Evolutionary conservation across 2,888 invertebrate species (phyloP).

Genomic region (Tillus elongatus): DNA sequence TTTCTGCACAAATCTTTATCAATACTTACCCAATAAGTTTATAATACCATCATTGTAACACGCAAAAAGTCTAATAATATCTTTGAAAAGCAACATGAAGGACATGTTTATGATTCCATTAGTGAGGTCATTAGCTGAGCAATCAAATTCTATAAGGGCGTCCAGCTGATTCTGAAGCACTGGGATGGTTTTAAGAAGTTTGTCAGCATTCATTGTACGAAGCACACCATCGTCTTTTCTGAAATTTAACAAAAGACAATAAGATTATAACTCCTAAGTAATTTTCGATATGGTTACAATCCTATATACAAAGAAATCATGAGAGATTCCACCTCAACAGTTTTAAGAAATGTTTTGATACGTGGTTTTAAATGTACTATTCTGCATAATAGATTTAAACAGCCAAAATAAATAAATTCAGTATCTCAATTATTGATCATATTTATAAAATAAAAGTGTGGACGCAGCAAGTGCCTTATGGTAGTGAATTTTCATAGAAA

Average conservation of each 20-base stretch:
- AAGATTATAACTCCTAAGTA: too few relatives aligned
- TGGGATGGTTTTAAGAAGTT: conserved; percentile 91
- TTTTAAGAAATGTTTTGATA: too few relatives aligned
- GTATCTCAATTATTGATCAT: too few relatives aligned
- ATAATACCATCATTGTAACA: conserved; percentile 99
- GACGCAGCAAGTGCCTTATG: too few relatives aligned
- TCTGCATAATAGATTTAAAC: too few relatives aligned
- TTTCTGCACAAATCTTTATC: neutral
- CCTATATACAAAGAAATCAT: too few relatives aligned
- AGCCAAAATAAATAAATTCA: too few relatives aligned
- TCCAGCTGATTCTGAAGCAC: conserved; percentile 93
- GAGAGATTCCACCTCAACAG: too few relatives aligned
- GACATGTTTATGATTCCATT: conserved; percentile 84
- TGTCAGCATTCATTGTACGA: conserved; percentile 95
- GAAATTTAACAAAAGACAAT: conserved; percentile 26
- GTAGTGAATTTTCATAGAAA: too few relatives aligned
- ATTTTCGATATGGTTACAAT: too few relatives aligned
- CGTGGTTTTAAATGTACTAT: too few relatives aligned
- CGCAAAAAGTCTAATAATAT: conserved; percentile 86
- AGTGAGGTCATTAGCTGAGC: conserved; percentile 90
- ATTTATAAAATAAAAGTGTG: too few relatives aligned
- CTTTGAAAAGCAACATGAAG: conserved; percentile 75
- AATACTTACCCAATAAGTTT: conserved; percentile 69
- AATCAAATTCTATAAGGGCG: conserved; percentile 93
- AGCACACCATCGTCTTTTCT: conserved; percentile 96